Evolutionary conservation across 2,797 vertebrate genomes (phyloP).

Genomic region (Pseudomugil tenellus): DNA sequence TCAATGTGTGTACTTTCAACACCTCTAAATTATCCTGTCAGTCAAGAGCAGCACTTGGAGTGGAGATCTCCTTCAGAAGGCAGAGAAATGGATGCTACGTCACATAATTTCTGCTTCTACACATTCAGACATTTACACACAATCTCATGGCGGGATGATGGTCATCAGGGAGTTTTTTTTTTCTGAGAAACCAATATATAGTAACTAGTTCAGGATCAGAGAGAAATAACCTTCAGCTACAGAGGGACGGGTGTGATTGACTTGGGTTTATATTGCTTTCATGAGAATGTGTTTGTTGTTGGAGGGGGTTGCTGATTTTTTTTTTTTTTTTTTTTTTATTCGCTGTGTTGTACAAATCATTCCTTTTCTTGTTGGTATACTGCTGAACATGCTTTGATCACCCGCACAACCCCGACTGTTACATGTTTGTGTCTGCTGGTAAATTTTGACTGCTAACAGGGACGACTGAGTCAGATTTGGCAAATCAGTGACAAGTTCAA

Average conservation of each 20-base stretch:
- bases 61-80: constrained; percentile 50
- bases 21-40: constrained; percentile 71
- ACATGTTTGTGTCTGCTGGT: constrained; percentile 15
- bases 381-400: constrained; percentile 15
- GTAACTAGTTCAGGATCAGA: constrained; percentile 31
- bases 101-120: constrained; percentile 27
- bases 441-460: constrained; percentile 5
- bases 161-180: constrained; percentile 38
- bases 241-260: constrained; percentile 40
- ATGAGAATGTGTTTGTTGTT: constrained; percentile 39
- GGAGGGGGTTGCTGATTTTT: constrained; percentile 6
- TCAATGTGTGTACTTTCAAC: constrained; percentile 33
- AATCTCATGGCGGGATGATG: constrained; percentile 7
- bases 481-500: constrained; percentile 24
- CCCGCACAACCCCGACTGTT: neutral
- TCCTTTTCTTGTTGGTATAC: constrained; percentile 12
- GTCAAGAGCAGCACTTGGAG: constrained; percentile 64
- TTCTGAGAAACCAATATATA: constrained; percentile 48
- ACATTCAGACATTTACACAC: constrained; percentile 9
- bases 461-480: constrained; percentile 23
- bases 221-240: constrained; percentile 41
- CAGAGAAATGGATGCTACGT: constrained; percentile 57
- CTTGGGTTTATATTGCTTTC: constrained; percentile 55
- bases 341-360: neutral
- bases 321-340: constrained; percentile 1